phyloP scores from a whole-genome alignment of 2,888 invertebrate genomes.

The Synanthedon andrenaeformis region DNA sequence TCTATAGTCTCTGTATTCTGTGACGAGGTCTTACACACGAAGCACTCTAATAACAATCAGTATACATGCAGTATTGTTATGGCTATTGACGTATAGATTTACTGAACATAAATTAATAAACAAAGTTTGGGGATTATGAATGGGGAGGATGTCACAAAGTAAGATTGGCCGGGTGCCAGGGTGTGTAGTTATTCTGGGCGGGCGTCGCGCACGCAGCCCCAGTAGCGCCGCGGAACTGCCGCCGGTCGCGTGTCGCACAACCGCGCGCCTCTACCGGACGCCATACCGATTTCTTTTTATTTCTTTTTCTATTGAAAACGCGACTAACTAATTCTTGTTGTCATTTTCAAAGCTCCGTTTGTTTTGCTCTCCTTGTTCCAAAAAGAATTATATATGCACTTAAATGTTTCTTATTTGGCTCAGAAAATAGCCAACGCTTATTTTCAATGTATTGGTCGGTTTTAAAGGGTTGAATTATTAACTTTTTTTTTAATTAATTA shows the following conservation, averaged over 20 bases:
- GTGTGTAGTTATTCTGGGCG: conserved; percentile 46
- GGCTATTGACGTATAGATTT: no score
- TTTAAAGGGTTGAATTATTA: no score
- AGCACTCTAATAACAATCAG: no score
- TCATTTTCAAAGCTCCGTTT: not conserved
- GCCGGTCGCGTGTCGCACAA: conserved; percentile 4
- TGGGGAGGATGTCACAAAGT: conserved; percentile 39
- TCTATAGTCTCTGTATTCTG: no score
- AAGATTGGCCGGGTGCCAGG: conserved; percentile 51
- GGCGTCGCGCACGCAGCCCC: conserved; percentile 48
- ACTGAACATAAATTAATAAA: no score
- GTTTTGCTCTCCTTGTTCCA: not conserved
- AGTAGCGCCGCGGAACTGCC: conserved; percentile 38
- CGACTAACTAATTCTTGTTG: not conserved
- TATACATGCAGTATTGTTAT: no score
- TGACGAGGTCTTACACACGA: no score
- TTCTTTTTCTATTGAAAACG: not conserved
- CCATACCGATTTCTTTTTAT: not conserved
- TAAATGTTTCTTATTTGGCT: no score
- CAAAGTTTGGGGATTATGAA: conserved; percentile 29
- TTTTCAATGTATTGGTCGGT: no score
- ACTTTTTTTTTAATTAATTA: no score
- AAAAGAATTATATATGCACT: no score
- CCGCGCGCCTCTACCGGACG: not conserved
- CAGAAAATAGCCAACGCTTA: no score